These are phyloP conservation scores for Tiaroga cobitis DNA, from an alignment of 2,797 vertebrate genomes.

Conservation along the genomic window DNA sequence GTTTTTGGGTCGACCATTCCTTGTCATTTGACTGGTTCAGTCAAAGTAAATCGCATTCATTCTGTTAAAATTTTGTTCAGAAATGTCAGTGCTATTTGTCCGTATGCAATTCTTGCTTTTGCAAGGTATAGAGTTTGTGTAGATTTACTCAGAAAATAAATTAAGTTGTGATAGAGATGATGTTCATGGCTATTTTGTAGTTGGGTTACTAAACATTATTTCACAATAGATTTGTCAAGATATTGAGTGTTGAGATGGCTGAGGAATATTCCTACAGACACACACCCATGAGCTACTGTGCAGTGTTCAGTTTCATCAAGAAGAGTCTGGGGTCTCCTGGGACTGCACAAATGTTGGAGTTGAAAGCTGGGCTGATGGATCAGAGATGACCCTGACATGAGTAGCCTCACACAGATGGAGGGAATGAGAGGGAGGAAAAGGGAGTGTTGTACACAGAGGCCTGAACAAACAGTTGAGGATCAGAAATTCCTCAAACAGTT, in stretches of 20 bases:
- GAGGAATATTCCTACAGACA: background rate
- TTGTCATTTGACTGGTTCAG: background rate
- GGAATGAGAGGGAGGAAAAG: background rate
- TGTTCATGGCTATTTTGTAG: background rate
- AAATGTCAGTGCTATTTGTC: background rate
- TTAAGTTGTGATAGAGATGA: background rate
- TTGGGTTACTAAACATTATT: background rate
- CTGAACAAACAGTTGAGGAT: conserved; percentile 44
- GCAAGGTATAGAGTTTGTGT: too few relatives aligned
- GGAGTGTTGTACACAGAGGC: conserved; percentile 23
- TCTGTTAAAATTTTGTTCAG: background rate
- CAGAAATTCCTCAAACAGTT: conserved; percentile 13
- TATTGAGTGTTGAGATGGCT: background rate
- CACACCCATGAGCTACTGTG: background rate
- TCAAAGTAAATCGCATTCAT: background rate
- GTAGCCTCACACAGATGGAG: background rate
- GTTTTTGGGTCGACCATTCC: background rate
- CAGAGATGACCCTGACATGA: background rate
- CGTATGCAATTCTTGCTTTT: too few relatives aligned
- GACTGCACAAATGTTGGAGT: background rate
- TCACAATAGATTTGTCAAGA: background rate
- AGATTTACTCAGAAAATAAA: background rate
- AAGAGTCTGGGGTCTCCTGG: conserved; percentile 1
- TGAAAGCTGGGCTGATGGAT: conserved; percentile 6
- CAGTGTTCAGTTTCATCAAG: background rate